Evolutionary conservation across 2,113 vertebrate species (phyloP), one percentile per base, ranked within the genome.

Genomic region (Neodon shergylaensis): DNA sequence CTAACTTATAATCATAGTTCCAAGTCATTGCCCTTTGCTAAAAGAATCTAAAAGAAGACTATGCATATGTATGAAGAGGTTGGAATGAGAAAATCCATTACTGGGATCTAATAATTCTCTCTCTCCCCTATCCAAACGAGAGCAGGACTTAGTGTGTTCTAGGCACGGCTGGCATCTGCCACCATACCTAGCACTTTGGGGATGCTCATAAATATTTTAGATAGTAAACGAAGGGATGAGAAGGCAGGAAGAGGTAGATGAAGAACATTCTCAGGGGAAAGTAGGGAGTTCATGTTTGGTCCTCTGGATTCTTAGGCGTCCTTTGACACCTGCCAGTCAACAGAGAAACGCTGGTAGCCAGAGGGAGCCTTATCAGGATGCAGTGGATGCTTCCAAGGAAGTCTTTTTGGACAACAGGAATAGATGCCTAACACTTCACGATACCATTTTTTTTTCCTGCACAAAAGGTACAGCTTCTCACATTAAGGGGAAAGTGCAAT

Each of bases 401-500:
- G 47, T 93, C 33, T 85, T 63, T 95, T 90, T 89, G 58, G 94
- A 49, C 63, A 86, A 82, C 12, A 52, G 81, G 47, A 77, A 39
- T 31, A 86, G 36, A 36, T 16, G 61, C 39, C 86, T 42, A 21
- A 21, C 31, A 47, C 39, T 90, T 36, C 84, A 12, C 24, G n/a
- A 68, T 39, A 73, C 85, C 52, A 33, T 36, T 33, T 83, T 93
- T 89, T 63, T 65, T 93, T 49, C 11, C 66, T 76, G 13, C 1
- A 44, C n/a, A 93, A 83, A 91, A 94, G 44, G 68, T 39, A 96
- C 14, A 61, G 22, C 24, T 91, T 94, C 94, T 73, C 82, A 82
- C 14, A 52, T 3, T 21, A 2, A 72, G 61, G 44, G 19, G 4
- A 21, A 88, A 93, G 65, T 58, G 19, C n/a, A 63, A 86, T 74